Evolutionary conservation across 2,888 invertebrate genomes (phyloP), one percentile per base, ranked within the genome.

Genomic region (Coenonympha arcania): DNA sequence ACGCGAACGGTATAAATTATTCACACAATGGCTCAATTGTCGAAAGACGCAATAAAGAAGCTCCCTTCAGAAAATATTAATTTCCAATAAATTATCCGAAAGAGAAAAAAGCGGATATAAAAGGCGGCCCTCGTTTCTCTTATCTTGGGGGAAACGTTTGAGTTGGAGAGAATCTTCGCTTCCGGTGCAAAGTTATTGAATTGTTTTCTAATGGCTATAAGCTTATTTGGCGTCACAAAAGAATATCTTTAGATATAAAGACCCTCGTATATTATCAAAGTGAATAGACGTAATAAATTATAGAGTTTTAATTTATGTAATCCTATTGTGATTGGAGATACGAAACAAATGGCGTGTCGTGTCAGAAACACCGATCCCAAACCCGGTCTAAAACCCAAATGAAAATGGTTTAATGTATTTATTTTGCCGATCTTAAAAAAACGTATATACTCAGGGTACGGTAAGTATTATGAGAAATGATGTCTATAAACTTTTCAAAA

Each of bases 41-140:
- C 44, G 52, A 65, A 63, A 50, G 44, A 51, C 48, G 68, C 63
- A 73, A 73, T 77, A 74, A 73, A 72, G 48, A n/a, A 39, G 48
- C 50, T 65, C 67, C 69, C 69, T 65, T 68, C 66, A 66, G 68
- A 73, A 70, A 71, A 73, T 71, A 74, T 76, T 76, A 79, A 76
- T 77, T 74, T 71, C 66, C 67, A 72, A 76, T 74, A 68, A 74
- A 76, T 77, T 76, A 79, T 75, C 73, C 67, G 61, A 63, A 65
- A 67, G 34, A 48, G 33, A 62, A 75, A 74, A 71, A 71, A 65
- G 61, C 60, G 65, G 63, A 71, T 69, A 71, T 69, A 71, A 73
- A 58, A 43, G 42, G 18, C 47, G 50, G 43, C 52, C 52, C 43
- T 37, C 40, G 41, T 54, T 52, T 42, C 52, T 52, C 52, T 52